phyloP scores from a whole-genome alignment of 2,797 vertebrate genomes.

The Fistularia tabacaria region DNA sequence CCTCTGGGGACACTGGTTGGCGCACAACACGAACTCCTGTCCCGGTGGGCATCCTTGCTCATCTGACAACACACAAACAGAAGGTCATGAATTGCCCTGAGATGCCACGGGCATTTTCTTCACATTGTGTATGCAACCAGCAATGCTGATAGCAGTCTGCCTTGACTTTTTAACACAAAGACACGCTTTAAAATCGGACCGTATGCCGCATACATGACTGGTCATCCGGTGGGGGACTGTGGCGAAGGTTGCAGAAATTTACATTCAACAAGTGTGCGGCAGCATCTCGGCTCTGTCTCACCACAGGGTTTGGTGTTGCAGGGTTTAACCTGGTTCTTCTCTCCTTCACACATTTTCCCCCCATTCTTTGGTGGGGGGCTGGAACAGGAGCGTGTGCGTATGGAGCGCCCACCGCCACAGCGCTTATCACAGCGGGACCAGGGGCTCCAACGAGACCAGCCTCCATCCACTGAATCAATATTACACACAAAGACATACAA shows the following conservation, averaged over 20 bases:
- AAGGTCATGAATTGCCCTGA: slow-evolving; percentile 32
- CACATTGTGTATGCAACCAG: neutral
- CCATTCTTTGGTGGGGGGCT: slow-evolving; percentile 90
- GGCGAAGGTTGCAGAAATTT: neutral
- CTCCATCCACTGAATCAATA: slow-evolving; percentile 76
- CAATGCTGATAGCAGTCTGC: slow-evolving; percentile 5
- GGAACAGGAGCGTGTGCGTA: slow-evolving; percentile 83
- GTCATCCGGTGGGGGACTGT: neutral
- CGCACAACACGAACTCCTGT: slow-evolving; percentile 77
- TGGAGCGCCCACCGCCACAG: slow-evolving; percentile 82
- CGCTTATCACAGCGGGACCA: slow-evolving; percentile 87
- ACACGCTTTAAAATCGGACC: neutral
- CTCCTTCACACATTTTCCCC: slow-evolving; percentile 78
- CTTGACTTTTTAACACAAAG: slow-evolving; percentile 5
- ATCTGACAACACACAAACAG: slow-evolving; percentile 53
- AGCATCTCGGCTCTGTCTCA: slow-evolving; percentile 42
- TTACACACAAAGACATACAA: neutral
- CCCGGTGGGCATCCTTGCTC: slow-evolving; percentile 76
- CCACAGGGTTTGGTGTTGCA: slow-evolving; percentile 87
- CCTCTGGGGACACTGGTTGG: slow-evolving; percentile 81
- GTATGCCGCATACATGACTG: slow-evolving; percentile 6
- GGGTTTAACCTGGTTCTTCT: slow-evolving; percentile 82
- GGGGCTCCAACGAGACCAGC: slow-evolving; percentile 87
- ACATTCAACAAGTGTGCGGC: neutral
- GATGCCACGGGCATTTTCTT: slow-evolving; percentile 9